These are phyloP conservation scores for Eriocheir sinensis DNA, from an alignment of 1,140 invertebrate genomes.

Conservation along the genomic window DNA sequence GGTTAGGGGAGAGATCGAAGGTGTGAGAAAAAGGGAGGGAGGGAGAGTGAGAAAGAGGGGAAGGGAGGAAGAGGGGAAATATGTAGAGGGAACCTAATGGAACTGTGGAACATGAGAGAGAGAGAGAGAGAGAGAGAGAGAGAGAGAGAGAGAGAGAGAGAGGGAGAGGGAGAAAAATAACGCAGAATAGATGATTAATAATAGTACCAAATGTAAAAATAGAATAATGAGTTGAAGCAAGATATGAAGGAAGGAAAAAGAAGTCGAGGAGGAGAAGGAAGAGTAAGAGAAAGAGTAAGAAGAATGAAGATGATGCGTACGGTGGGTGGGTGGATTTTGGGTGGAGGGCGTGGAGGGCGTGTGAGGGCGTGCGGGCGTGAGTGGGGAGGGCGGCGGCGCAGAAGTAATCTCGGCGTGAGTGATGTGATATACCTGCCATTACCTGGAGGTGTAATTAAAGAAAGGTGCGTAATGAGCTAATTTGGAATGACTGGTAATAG, in stretches of 20 bases:
- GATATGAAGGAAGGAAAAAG: not conserved
- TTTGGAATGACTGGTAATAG: slow-evolving; percentile 25
- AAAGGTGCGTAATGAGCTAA: slow-evolving; percentile 24
- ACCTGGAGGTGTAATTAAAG: slow-evolving; percentile 15
- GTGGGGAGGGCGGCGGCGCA: not conserved
- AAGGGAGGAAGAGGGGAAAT: slow-evolving; percentile 34
- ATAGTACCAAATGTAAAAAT: not conserved
- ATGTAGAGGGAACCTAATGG: slow-evolving; percentile 23
- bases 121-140: slow-evolving; percentile 46
- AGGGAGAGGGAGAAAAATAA: not conserved
- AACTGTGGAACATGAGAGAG: too few relatives aligned
- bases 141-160: not conserved
- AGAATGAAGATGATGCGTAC: too few relatives aligned
- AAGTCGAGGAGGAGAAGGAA: not conserved
- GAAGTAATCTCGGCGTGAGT: not conserved
- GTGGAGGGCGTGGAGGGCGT: not conserved
- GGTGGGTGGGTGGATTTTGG: too few relatives aligned
- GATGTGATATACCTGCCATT: slow-evolving; percentile 15
- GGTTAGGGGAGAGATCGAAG: not conserved
- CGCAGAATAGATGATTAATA: not conserved
- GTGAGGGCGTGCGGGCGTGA: not conserved
- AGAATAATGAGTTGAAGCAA: not conserved
- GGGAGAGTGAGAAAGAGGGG: slow-evolving; percentile 33
- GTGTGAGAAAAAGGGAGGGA: not conserved
- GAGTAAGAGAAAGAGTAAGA: not conserved